Conservation (phyloP, 2,888 invertebrate genomes). For the Muschampia plurimacula region DNA sequence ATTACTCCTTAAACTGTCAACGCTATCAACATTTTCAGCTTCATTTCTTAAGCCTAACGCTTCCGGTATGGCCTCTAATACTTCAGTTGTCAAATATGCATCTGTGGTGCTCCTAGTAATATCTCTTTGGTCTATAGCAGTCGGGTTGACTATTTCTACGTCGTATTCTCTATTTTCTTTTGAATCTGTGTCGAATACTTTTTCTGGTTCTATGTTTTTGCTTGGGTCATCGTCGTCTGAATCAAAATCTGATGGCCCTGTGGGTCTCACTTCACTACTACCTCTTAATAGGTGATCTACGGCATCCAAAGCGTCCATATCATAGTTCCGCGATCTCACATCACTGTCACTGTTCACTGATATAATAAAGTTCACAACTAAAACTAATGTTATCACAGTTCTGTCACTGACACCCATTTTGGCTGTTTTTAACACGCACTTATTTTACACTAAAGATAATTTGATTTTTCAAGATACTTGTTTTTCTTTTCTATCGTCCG, state of each 20-base stretch:
- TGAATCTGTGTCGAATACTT: slow-evolving; percentile 24
- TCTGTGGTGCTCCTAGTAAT: slow-evolving; percentile 11
- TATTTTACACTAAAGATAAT: slow-evolving; percentile 6
- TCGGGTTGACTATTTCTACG: slow-evolving; percentile 31
- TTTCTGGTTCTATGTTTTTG: slow-evolving; percentile 39
- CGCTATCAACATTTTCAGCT: background rate
- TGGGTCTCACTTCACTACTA: slow-evolving; percentile 10
- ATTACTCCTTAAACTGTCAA: background rate
- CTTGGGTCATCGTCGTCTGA: slow-evolving; percentile 30
- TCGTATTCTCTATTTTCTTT: slow-evolving; percentile 34
- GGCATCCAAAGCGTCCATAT: background rate
- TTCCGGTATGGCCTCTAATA: slow-evolving; percentile 21
- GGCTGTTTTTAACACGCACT: slow-evolving; percentile 34
- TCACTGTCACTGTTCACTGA: slow-evolving; percentile 40
- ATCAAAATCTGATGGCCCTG: slow-evolving; percentile 28
- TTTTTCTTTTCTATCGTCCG: background rate
- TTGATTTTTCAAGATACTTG: background rate
- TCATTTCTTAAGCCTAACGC: slow-evolving; percentile 26
- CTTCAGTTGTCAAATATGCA: slow-evolving; percentile 11
- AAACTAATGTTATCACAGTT: slow-evolving; percentile 40
- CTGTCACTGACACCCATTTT: slow-evolving; percentile 43
- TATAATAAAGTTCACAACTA: slow-evolving; percentile 41
- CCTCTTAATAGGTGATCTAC: slow-evolving; percentile 24
- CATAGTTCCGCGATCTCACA: slow-evolving; percentile 21
- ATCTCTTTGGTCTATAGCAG: slow-evolving; percentile 34